Base-by-base conservation (phyloP, 2,888 invertebrate species). In the Ephialtes manifestator region DNA sequence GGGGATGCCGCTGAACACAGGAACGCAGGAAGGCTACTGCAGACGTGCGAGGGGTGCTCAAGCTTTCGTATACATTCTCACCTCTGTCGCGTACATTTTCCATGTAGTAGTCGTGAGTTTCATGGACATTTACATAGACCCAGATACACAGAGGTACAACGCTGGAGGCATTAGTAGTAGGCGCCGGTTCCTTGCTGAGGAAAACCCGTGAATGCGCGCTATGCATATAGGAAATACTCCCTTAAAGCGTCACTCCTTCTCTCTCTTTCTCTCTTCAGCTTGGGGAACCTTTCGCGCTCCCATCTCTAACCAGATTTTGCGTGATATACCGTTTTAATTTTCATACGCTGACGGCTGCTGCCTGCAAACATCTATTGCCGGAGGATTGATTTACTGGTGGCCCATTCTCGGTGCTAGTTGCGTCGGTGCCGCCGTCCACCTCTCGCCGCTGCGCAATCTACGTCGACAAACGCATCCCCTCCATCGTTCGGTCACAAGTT, bases 361-460 rank as follows among this genome's bases (percentile, higher is more conserved):
- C 85, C 79, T 81, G 82, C 83, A 87, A 91, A 90, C 87, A 89
- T 90, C 90, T 90, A 90, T 91, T 90, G 88, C 89, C 65, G 71
- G 74, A 75, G 88, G 90, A 91, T 91, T 92, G 92, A 91, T 92
- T 91, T 92, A 91, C 89, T 87, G 88, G 48, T 80, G 65, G 76
- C 84, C 84, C 83, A 76, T 63, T 83, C 81, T 81, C 82, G 87
- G 84, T 75, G 83, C 81, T 84, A 82, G 81, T 75, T 71, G 63
- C 60, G 76, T 76, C 58, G 55, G 55, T 58, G 58, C 63, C 67
- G 43, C 24, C 67, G 67, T 43, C 43, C 67, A 31, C 43, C 24
- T 67, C 67, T 43, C 39, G 55, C 53, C 53, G 48, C 31, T 72
- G 72, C 53, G 78, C 71, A 65, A 83, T 39, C 39, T 76, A 83